Evolutionary conservation across 2,888 invertebrate genomes (phyloP).

Genomic region (Yponomeuta plumbellus): DNA sequence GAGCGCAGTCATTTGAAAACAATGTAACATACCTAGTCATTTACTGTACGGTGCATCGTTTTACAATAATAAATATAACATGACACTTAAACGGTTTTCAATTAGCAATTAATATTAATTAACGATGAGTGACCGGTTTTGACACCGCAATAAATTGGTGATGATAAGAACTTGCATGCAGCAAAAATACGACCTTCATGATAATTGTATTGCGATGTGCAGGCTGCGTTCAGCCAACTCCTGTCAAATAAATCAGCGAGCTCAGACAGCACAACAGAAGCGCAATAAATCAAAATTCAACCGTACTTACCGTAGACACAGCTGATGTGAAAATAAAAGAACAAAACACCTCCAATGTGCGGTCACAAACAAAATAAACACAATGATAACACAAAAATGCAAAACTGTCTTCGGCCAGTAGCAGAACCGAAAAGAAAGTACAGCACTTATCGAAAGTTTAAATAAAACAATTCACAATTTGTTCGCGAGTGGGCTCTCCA

Average conservation of each 20-base stretch:
- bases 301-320: slow-evolving; percentile 67
- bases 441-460: slow-evolving; percentile 37
- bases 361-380: slow-evolving; percentile 64
- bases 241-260: slow-evolving; percentile 60
- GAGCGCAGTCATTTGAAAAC: background rate
- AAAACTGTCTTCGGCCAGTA: slow-evolving; percentile 45
- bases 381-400: slow-evolving; percentile 44
- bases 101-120: slow-evolving; percentile 29
- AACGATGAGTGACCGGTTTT: slow-evolving; percentile 34
- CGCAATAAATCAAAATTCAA: slow-evolving; percentile 57
- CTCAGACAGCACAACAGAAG: slow-evolving; percentile 39
- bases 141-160: slow-evolving; percentile 31
- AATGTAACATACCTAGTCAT: background rate
- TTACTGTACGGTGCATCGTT: background rate
- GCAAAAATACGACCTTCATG: slow-evolving; percentile 53
- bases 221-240: slow-evolving; percentile 41
- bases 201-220: slow-evolving; percentile 51
- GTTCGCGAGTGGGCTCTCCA: slow-evolving; percentile 44
- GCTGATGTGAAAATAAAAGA: slow-evolving; percentile 54
- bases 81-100: slow-evolving; percentile 1
- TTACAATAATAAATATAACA: background rate
- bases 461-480: slow-evolving; percentile 50
- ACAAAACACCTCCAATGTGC: slow-evolving; percentile 64
- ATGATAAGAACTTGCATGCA: slow-evolving; percentile 47
- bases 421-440: slow-evolving; percentile 43